A percentile compares a stretch with the other conserved stretches of the same genome.
Conservation (phyloP, 2,113 vertebrate genomes). For the Urocitellus parryii region DNA sequence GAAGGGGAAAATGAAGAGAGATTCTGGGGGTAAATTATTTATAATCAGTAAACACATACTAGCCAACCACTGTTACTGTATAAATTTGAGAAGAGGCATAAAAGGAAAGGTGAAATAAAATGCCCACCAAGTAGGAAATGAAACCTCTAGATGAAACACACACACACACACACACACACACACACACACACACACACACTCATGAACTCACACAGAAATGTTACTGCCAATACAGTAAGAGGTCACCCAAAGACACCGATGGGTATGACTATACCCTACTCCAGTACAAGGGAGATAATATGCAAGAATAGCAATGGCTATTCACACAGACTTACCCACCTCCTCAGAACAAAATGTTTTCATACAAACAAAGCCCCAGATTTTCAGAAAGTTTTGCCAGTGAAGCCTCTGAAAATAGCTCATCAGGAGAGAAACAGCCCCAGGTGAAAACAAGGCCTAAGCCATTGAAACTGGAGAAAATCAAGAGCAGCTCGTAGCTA, state of each 20-base stretch:
- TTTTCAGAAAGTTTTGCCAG: slow-evolving; percentile 42
- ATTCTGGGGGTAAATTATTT: not conserved
- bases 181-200: too few relatives aligned
- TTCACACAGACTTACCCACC: not conserved
- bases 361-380: slow-evolving; percentile 38
- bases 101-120: slow-evolving; percentile 14
- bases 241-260: not conserved
- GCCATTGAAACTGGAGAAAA: not conserved
- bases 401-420: slow-evolving; percentile 59
- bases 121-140: not conserved
- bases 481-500: not conserved
- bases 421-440: not conserved
- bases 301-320: not conserved
- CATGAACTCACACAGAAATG: not conserved
- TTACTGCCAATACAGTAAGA: not conserved
- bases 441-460: not conserved
- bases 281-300: not conserved
- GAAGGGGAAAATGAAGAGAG: not conserved
- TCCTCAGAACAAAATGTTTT: slow-evolving; percentile 21
- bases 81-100: not conserved
- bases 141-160: not conserved
- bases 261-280: not conserved
- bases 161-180: not conserved
- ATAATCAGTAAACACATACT: not conserved
- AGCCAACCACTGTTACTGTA: not conserved